Conservation (phyloP, 2,888 invertebrate genomes). For the Andrena bicolor region DNA sequence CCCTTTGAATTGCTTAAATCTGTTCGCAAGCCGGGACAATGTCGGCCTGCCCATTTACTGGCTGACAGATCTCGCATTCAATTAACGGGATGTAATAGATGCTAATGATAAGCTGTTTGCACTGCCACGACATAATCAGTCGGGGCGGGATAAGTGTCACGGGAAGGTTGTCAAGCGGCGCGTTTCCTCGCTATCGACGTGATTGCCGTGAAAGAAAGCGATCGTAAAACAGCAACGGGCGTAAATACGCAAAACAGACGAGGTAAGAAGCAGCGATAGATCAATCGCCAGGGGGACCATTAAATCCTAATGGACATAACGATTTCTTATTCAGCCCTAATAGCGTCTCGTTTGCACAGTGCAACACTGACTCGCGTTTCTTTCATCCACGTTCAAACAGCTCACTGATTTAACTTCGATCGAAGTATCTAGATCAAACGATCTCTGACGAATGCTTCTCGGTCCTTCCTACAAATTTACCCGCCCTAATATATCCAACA, state of each 20-base stretch:
- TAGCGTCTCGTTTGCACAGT: not conserved
- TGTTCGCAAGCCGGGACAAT: not conserved
- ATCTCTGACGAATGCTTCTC: not conserved
- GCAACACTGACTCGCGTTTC: not conserved
- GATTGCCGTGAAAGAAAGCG: not conserved
- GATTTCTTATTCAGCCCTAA: not conserved
- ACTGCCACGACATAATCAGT: constrained; percentile 2
- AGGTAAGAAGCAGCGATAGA: constrained; percentile 4
- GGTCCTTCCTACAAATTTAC: not conserved
- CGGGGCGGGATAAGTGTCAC: constrained; percentile 4
- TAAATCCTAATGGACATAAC: not conserved
- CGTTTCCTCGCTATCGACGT: not conserved
- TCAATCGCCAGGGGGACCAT: not conserved
- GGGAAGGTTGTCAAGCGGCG: constrained; percentile 2
- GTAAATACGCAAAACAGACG: constrained; percentile 1
- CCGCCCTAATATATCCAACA: not conserved
- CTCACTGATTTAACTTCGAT: not conserved
- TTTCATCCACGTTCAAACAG: not conserved
- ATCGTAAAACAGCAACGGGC: not conserved
- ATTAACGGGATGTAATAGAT: not conserved
- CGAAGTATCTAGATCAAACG: too few relatives aligned
- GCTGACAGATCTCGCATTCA: not conserved
- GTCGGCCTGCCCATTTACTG: not conserved
- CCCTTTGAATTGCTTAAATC: not conserved
- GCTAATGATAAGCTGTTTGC: constrained; percentile 4